Evolutionary conservation across 2,888 invertebrate species (phyloP), one percentile per base, ranked within the genome.

Genomic region (Agrotis clavis): DNA sequence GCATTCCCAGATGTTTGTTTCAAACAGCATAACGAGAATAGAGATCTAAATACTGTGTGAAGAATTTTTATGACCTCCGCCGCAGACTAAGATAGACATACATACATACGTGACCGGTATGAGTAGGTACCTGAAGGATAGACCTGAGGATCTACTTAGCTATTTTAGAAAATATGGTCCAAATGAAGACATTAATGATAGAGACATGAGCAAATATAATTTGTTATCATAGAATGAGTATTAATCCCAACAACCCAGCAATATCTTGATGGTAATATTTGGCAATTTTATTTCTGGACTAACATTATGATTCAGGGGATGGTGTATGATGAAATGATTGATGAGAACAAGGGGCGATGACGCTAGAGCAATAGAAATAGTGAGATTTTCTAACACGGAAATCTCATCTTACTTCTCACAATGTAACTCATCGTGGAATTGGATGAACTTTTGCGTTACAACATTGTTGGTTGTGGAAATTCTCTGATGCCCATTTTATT

Each of bases 41-140:
- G 71, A 45, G 56, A 62, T 64, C 68, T 71, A 64, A 82, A 74
- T 73, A 64, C 41, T 69, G 84, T 82, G 87, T 87, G 79, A 87
- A 84, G 83, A 85, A 85, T 85, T 83, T 86, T 87, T 84, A 87
- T 85, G 80, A 76, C 53, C 73, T 51, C 79, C 56, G 68, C 56
- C 68, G 62, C 18, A 53, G 45, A 60, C 51, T 81, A 60, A 21
- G 61, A 59, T 57, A 61, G 41, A n/a, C 53, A 13, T 35, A 35
- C 18, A 56, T 13, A 14, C 21, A 25, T 51, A 61, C 41, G 51
- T 50, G 53, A 62, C 13, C 1, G 13, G 61, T 48, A 25, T 35
- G 4, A 19, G 19, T 54, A 66, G 47, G 19, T 54, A 59, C 35
- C 62, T 74, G 47, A 18, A 62, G 35, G 4, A n/a, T 47, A 72